These are phyloP conservation scores for Ernsta delagoae DNA, from an alignment of 2,888 invertebrate genomes.

Conservation along the genomic window DNA sequence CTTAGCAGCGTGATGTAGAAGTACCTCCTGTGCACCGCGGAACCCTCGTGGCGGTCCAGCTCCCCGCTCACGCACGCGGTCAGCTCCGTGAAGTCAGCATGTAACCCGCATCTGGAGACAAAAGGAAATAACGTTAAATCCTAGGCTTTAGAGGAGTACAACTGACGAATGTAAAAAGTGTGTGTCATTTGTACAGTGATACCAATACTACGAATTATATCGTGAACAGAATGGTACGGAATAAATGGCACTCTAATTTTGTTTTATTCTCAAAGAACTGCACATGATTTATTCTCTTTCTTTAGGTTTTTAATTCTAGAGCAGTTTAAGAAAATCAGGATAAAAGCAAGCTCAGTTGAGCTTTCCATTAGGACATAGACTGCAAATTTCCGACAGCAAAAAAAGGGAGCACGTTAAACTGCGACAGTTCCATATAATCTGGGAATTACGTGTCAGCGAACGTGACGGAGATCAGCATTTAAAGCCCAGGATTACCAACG, in stretches of 20 bases:
- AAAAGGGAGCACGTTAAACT: constrained; percentile 10
- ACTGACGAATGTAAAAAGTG: not conserved
- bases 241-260: too few species aligned
- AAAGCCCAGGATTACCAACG: constrained; percentile 15
- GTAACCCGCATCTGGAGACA: constrained; percentile 92
- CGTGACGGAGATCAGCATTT: constrained; percentile 29
- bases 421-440: constrained; percentile 25
- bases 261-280: too few species aligned
- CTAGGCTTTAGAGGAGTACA: constrained; percentile 1
- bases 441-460: constrained; percentile 15
- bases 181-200: too few species aligned
- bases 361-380: not conserved
- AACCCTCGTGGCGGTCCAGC: constrained; percentile 95
- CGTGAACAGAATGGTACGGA: too few species aligned
- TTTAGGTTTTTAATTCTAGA: not conserved
- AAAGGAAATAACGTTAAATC: constrained; percentile 37
- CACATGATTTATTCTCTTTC: too few species aligned
- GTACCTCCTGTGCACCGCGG: constrained; percentile 92
- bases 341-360: not conserved
- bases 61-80: constrained; percentile 95
- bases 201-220: too few species aligned
- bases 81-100: constrained; percentile 99
- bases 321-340: not conserved
- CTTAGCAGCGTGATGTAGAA: constrained; percentile 98
- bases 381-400: constrained; percentile 1